Percentiles rank a stretch among this genome's conserved stretches.
phyloP scores from a whole-genome alignment of 1,140 invertebrate genomes.

The Psix sp. region DNA sequence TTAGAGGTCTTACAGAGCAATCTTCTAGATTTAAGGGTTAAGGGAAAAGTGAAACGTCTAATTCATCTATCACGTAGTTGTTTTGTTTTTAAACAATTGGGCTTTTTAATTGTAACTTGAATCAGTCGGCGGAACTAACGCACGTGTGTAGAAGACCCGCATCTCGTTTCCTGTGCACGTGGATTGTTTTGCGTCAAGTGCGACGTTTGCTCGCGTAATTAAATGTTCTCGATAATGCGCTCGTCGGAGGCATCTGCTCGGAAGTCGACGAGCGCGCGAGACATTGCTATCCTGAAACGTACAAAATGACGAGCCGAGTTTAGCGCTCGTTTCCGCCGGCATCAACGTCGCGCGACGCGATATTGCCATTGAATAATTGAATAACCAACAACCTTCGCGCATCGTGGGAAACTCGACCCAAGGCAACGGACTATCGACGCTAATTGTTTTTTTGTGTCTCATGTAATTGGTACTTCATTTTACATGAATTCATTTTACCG shows the following conservation, averaged over 20 bases:
- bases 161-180: conserved; percentile 72
- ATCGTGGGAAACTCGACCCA: conserved; percentile 47
- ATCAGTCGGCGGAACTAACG: conserved; percentile 1
- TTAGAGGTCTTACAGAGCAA: too few relatives aligned
- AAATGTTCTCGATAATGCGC: conserved; percentile 65
- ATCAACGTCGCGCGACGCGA: conserved; percentile 48
- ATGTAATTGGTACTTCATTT: conserved; percentile 36
- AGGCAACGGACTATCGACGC: conserved; percentile 28
- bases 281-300: conserved; percentile 9
- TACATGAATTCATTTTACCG: too few relatives aligned
- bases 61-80: too few relatives aligned
- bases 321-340: conserved; percentile 50
- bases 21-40: too few relatives aligned
- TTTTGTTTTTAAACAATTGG: too few relatives aligned
- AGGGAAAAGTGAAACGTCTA: too few relatives aligned
- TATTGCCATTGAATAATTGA: conserved; percentile 58
- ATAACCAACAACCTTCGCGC: conserved; percentile 49
- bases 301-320: conserved; percentile 13
- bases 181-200: conserved; percentile 58
- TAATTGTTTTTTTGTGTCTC: conserved; percentile 52
- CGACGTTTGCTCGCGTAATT: conserved; percentile 62
- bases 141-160: conserved; percentile 68
- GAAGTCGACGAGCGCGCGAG: conserved; percentile 25
- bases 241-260: conserved; percentile 60
- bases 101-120: conserved; percentile 4